Conservation (phyloP, 1,140 invertebrate species). For the Melitaea cinxia region DNA sequence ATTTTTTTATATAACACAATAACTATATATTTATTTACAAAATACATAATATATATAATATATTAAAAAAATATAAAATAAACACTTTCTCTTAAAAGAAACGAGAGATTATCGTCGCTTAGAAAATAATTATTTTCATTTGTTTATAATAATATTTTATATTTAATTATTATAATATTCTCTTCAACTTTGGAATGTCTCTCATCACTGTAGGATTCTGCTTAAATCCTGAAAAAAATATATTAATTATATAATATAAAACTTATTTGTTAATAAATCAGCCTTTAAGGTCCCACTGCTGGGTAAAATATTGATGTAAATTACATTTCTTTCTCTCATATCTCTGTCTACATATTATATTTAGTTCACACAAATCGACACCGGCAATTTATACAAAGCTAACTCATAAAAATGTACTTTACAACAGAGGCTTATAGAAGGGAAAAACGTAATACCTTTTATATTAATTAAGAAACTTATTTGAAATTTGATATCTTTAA, state of each 20-base stretch:
- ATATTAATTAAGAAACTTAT: no score
- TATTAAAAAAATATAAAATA: conserved; percentile 26
- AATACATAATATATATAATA: conserved; percentile 38
- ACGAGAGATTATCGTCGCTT: conserved; percentile 63
- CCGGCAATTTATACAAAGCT: no score
- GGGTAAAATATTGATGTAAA: no score
- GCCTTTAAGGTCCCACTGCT: no score
- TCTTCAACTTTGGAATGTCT: conserved; percentile 67
- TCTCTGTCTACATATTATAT: no score
- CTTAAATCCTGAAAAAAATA: conserved; percentile 63
- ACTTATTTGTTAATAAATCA: no score
- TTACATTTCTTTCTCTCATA: no score
- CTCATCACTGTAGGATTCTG: conserved; percentile 70
- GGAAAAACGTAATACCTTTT: no score
- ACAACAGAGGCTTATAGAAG: no score
- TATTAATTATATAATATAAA: background rate
- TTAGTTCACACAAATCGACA: no score
- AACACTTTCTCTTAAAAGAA: conserved; percentile 38
- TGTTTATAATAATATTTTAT: conserved; percentile 35
- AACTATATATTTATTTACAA: conserved; percentile 31
- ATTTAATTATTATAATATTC: conserved; percentile 41
- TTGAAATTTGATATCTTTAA: no score
- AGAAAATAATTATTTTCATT: conserved; percentile 52
- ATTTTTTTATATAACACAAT: conserved; percentile 12
- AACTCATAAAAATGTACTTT: no score